Percentiles rank a stretch among this genome's conserved stretches.
phyloP scores from a whole-genome alignment of 1,140 invertebrate genomes.

The Arion vulgaris region DNA sequence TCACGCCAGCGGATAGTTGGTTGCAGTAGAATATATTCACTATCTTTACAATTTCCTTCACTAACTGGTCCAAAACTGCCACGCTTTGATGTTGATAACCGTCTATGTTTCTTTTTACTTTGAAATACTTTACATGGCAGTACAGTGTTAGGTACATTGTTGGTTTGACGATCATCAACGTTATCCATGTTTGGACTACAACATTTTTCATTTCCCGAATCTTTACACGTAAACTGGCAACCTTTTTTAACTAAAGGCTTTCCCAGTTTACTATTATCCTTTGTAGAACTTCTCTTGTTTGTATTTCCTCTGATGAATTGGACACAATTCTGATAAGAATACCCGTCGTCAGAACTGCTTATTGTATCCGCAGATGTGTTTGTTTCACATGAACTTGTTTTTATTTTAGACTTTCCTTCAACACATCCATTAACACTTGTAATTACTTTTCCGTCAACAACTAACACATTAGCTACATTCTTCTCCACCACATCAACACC shows the following conservation, averaged over 20 bases:
- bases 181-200: not conserved
- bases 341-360: not conserved
- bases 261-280: not conserved
- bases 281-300: not conserved
- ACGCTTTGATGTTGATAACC: not conserved
- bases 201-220: not conserved
- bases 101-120: slow-evolving; percentile 17
- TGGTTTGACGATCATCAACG: not conserved
- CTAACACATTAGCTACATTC: not conserved
- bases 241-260: not conserved
- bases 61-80: not conserved
- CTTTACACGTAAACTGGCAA: not conserved
- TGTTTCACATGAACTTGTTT: not conserved
- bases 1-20: slow-evolving; percentile 27
- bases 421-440: not conserved
- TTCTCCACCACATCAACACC: not conserved
- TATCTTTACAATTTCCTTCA: slow-evolving; percentile 3
- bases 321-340: not conserved
- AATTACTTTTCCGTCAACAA: not conserved
- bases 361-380: not conserved
- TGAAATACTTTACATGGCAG: not conserved
- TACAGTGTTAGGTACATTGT: not conserved
- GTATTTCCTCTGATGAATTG: not conserved
- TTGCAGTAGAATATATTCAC: slow-evolving; percentile 21
- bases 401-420: not conserved